phyloP scores from a whole-genome alignment of 2,888 invertebrate species.

The Agonopterix subpropinquella region DNA sequence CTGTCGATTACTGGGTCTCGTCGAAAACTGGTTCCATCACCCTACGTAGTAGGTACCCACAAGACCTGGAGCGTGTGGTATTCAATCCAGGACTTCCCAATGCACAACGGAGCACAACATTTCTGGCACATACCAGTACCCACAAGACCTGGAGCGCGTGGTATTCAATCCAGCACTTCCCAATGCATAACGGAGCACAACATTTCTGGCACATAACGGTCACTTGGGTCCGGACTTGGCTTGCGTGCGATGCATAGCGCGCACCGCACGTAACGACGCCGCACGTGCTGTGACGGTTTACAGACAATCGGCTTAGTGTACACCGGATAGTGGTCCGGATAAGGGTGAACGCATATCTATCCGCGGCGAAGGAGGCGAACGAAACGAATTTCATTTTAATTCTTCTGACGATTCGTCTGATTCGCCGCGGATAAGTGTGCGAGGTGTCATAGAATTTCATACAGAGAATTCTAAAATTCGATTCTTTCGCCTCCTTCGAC shows the following conservation, averaged over 20 bases:
- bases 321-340: neutral
- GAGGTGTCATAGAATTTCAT: too few relatives aligned
- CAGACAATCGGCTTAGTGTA: neutral
- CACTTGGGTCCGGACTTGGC: slow-evolving; percentile 1
- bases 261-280: slow-evolving; percentile 8
- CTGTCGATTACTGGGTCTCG: neutral
- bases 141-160: slow-evolving; percentile 2
- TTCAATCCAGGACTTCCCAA: neutral
- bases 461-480: too few relatives aligned
- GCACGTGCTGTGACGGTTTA: neutral
- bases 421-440: too few relatives aligned
- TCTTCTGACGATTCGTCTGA: too few relatives aligned
- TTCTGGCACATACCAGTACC: slow-evolving; percentile 2
- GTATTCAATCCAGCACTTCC: neutral
- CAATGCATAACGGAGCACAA: neutral
- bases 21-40: neutral
- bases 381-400: too few relatives aligned
- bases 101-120: neutral
- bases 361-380: too few relatives aligned
- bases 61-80: slow-evolving; percentile 2
- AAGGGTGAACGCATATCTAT: too few relatives aligned
- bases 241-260: too few relatives aligned
- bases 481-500: too few relatives aligned
- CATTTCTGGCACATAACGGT: slow-evolving; percentile 1
- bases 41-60: too few relatives aligned